phyloP scores from a whole-genome alignment of 37 sponge, comb jelly and placozoan species.

The Chondrosia reniformis region DNA sequence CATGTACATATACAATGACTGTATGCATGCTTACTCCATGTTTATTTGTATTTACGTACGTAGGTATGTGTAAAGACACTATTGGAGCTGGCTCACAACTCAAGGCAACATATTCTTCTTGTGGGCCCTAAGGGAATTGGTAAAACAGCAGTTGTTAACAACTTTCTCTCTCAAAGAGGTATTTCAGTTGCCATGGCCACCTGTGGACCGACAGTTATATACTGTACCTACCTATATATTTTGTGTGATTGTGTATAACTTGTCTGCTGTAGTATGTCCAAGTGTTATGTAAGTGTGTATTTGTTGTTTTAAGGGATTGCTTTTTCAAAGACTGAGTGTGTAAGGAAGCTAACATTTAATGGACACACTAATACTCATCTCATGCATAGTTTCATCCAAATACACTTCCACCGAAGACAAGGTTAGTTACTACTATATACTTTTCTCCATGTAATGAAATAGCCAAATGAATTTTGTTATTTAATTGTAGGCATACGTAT shows the following conservation, averaged over 20 bases:
- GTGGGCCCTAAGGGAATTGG: conserved; percentile 54
- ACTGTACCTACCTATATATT: no score
- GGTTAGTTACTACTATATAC: conserved; percentile 27
- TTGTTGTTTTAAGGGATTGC: conserved; percentile 27
- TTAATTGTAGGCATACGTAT: neutral
- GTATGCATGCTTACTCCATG: neutral
- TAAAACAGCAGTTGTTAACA: conserved; percentile 43
- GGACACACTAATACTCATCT: conserved; percentile 24
- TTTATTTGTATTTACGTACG: neutral
- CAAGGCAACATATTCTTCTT: conserved; percentile 45
- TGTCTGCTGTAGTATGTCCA: neutral
- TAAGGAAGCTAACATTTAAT: conserved; percentile 45
- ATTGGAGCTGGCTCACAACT: conserved; percentile 45
- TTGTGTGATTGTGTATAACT: no score
- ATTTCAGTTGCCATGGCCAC: neutral
- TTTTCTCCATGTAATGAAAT: neutral
- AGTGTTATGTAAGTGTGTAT: conserved; percentile 8
- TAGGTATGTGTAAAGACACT: conserved; percentile 54
- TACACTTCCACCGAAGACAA: conserved; percentile 78
- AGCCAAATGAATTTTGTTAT: neutral
- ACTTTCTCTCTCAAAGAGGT: conserved; percentile 75
- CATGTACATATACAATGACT: neutral
- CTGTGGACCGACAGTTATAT: neutral
- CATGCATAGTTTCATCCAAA: conserved; percentile 64
- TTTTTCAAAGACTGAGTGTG: conserved; percentile 42